Conservation (phyloP, 2,113 vertebrate genomes). For the rat (Rattus norvegicus) region GRCr8 NC_086025.1:63450501-63451000, state of each 20-base stretch:
- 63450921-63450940: not conserved
- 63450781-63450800: not conserved
- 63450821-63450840: not conserved
- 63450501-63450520: not conserved
- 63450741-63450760: not conserved
- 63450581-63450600: not conserved
- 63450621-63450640: not conserved
- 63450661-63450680: not conserved
- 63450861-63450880: not conserved
- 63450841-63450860: not conserved
- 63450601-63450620: not conserved
- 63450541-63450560: not conserved
- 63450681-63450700: not conserved
- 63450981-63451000: not conserved
- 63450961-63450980: not conserved
- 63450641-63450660: not conserved
- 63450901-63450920: not conserved
- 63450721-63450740: not conserved
- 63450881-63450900: not conserved
- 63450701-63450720: not conserved
- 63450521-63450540: not conserved
- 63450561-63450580: not conserved
- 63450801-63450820: not conserved
- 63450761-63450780: not conserved
- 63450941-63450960: not conserved